Evolutionary conservation across 2,888 invertebrate genomes (phyloP), one percentile per base, ranked within the genome.

Genomic region (Pseudanteris insignis): DNA sequence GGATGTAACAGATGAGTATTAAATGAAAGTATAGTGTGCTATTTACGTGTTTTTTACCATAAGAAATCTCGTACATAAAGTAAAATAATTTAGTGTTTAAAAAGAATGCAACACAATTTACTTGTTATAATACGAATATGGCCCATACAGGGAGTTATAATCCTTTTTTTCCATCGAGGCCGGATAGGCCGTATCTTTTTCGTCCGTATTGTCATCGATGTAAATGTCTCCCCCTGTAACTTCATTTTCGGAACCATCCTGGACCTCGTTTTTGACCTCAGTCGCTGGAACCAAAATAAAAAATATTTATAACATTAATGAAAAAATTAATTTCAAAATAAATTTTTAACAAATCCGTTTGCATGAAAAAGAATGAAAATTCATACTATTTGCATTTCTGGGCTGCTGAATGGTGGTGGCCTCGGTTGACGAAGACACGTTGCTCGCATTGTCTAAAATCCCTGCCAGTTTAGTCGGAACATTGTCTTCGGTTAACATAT

Each of bases 401-500:
- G 78, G 76, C 60, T 77, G 76, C 67, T 79, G 79, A 51, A 76
- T 74, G 64, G 78, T 73, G 65, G 74, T 69, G 6, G 18, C 18
- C 65, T 79, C 79, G 60, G 79, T 76, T 44, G 79, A 78, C 58
- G 79, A 79, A 61, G 79, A 78, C 68, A 79, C 78, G 72, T 71
- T 79, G 67, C 77, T 78, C 69, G 76, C 72, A 75, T 77, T 79
- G 68, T 79, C 78, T 76, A 79, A 73, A 74, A 79, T 78, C 74
- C 78, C 78, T 66, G 77, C 77, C 67, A 77, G 77, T 74, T 79
- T 79, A 36, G 78, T 79, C 69, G 76, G 78, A 68, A 77, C 78
- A 77, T 78, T 79, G 71, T 79, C 78, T 74, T 79, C 78, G 75
- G 79, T 79, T 77, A 79, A 79, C 79, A 79, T 79, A 79, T 78